These are phyloP conservation scores for Hydrocynus forskahlii DNA, from an alignment of 2,797 vertebrate genomes.

Conservation along the genomic window DNA sequence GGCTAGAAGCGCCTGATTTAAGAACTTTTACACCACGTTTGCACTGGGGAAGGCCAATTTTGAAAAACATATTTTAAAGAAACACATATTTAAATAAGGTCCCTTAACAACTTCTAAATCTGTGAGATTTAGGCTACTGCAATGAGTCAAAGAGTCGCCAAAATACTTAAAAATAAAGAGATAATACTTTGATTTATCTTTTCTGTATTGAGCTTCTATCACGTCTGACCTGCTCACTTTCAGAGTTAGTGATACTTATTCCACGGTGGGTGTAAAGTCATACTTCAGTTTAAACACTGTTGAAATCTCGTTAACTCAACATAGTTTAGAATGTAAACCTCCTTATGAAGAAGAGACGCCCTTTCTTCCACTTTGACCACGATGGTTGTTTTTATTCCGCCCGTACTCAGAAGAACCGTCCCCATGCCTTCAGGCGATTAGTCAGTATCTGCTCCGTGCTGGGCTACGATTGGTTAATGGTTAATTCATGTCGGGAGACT, in stretches of 20 bases:
- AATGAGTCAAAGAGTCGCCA: too few species aligned
- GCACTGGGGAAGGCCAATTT: too few species aligned
- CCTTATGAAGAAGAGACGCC: slow-evolving; percentile 62
- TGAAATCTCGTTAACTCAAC: background rate
- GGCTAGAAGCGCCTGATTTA: background rate
- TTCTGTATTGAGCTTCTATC: too few species aligned
- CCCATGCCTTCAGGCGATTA: background rate
- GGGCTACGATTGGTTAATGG: background rate
- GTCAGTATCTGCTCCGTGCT: background rate
- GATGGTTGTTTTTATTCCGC: slow-evolving; percentile 65
- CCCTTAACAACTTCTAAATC: too few species aligned
- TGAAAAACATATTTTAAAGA: too few species aligned
- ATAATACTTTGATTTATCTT: too few species aligned
- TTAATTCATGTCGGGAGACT: too few species aligned
- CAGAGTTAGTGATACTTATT: background rate
- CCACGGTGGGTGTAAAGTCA: background rate
- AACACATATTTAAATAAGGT: too few species aligned
- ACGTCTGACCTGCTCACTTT: too few species aligned
- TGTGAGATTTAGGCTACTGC: too few species aligned
- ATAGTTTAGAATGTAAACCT: background rate
- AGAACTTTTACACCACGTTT: too few species aligned
- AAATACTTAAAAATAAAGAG: too few species aligned
- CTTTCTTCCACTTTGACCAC: slow-evolving; percentile 65
- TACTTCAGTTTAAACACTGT: background rate
- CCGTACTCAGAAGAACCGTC: background rate